These are phyloP conservation scores for Lethenteron reissneri DNA, from an alignment of 2,113 vertebrate species.

Conservation along the genomic window DNA sequence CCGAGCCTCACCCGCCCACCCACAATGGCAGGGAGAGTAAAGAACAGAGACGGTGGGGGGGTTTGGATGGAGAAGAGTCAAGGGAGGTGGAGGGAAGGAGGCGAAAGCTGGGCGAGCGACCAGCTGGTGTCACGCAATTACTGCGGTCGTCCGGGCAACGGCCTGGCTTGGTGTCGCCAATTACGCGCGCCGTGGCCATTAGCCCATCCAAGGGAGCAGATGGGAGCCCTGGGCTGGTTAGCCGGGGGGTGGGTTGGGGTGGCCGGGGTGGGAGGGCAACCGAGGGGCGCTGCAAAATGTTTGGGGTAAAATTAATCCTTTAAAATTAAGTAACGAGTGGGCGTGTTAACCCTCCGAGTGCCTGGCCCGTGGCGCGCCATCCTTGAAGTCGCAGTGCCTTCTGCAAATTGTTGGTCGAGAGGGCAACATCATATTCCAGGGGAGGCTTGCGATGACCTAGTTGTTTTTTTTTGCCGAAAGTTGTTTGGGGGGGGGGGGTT, in stretches of 20 bases:
- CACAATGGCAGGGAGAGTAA: background rate
- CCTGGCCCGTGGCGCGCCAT: no score
- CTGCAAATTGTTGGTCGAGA: no score
- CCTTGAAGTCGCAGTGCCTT: no score
- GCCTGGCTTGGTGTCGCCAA: slow-evolving; percentile 6
- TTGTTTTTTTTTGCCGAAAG: no score
- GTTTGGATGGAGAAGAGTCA: background rate
- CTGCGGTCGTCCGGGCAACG: background rate
- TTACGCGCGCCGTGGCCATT: slow-evolving; percentile 4
- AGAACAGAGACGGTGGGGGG: background rate
- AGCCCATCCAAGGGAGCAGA: slow-evolving; percentile 3
- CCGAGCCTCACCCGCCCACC: no score
- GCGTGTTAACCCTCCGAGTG: no score
- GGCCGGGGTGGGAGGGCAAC: no score
- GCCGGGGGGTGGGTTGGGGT: background rate
- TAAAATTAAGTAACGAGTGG: background rate
- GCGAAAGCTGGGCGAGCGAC: background rate
- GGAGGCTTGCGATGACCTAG: no score
- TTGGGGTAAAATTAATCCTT: slow-evolving; percentile 7
- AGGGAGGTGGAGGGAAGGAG: background rate
- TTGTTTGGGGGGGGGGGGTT: no score
- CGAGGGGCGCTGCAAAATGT: background rate
- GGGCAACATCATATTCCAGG: no score
- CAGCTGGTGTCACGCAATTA: slow-evolving; percentile 1
- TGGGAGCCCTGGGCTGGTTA: slow-evolving; percentile 4